A percentile compares a stretch with the other conserved stretches of the same genome.
These are phyloP conservation scores for Mesaphorura yosii DNA, from an alignment of 1,140 invertebrate species.

Conservation along the genomic window DNA sequence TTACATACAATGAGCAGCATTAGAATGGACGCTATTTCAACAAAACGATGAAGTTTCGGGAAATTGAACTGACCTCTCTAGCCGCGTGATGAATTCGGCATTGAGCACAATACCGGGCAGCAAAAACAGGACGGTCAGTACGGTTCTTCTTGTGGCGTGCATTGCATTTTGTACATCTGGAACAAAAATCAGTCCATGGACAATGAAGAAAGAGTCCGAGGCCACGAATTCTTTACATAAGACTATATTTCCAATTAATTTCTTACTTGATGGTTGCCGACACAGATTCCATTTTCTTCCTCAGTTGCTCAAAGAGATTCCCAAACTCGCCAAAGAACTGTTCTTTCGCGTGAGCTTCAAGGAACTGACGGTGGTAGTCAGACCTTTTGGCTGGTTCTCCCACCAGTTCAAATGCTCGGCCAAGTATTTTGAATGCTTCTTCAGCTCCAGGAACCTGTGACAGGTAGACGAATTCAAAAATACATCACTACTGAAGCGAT, in stretches of 20 bases:
- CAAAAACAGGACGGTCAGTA: constrained; percentile 73
- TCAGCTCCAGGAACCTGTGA: constrained; percentile 87
- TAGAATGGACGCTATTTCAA: constrained; percentile 9
- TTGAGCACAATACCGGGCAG: constrained; percentile 73
- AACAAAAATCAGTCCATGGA: no score
- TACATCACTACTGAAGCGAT: no score
- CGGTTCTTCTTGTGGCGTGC: constrained; percentile 71
- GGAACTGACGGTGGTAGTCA: constrained; percentile 30
- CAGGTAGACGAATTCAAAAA: no score
- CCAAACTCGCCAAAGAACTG: constrained; percentile 72
- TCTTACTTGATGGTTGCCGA: constrained; percentile 65
- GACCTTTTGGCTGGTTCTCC: constrained; percentile 62
- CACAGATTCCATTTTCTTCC: constrained; percentile 86
- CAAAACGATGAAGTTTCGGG: no score
- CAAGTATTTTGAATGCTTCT: constrained; percentile 89
- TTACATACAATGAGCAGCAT: neutral
- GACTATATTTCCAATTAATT: no score
- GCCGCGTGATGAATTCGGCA: constrained; percentile 84
- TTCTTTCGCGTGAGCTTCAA: constrained; percentile 47
- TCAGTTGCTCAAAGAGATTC: constrained; percentile 66
- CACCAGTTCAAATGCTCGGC: constrained; percentile 70
- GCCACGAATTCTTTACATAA: no score
- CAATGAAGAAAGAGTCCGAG: no score
- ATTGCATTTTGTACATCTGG: constrained; percentile 75
- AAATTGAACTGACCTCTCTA: constrained; percentile 56